These are phyloP conservation scores for Eulemur albifrons DNA, from an alignment of 2,797 vertebrate species.

Conservation along the genomic window DNA sequence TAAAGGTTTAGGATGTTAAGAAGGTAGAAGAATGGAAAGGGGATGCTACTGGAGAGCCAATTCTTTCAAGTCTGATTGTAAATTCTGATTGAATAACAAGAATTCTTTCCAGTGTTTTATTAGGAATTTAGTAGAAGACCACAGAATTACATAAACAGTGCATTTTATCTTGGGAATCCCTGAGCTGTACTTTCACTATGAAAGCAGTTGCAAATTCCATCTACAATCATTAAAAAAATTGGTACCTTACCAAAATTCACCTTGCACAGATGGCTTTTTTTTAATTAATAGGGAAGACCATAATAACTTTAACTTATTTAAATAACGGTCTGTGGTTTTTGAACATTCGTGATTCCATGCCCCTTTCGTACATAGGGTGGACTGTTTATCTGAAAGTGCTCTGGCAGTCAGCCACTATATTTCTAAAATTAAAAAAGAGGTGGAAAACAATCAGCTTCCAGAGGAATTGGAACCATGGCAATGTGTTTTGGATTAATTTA, in stretches of 20 bases:
- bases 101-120: conserved; percentile 65
- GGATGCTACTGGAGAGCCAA: not conserved
- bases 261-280: conserved; percentile 85
- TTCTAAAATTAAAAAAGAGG: conserved; percentile 87
- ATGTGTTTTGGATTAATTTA: conserved; percentile 88
- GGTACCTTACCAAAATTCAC: conserved; percentile 84
- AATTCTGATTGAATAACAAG: conserved; percentile 75
- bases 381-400: conserved; percentile 84
- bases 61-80: conserved; percentile 63
- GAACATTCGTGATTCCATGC: conserved; percentile 77
- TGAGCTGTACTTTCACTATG: conserved; percentile 72
- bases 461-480: conserved; percentile 82
- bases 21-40: not conserved
- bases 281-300: conserved; percentile 84
- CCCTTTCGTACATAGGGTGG: conserved; percentile 82
- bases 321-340: conserved; percentile 76
- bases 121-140: conserved; percentile 70
- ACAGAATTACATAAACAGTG: conserved; percentile 73
- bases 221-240: conserved; percentile 81
- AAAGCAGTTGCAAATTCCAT: conserved; percentile 80
- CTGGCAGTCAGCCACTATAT: conserved; percentile 84
- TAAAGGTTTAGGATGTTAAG: not conserved
- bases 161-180: conserved; percentile 79
- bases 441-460: conserved; percentile 85
- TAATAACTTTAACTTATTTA: conserved; percentile 80